Conservation (phyloP, 2,113 vertebrate species). For the Aspidoscelis tigris region DNA sequence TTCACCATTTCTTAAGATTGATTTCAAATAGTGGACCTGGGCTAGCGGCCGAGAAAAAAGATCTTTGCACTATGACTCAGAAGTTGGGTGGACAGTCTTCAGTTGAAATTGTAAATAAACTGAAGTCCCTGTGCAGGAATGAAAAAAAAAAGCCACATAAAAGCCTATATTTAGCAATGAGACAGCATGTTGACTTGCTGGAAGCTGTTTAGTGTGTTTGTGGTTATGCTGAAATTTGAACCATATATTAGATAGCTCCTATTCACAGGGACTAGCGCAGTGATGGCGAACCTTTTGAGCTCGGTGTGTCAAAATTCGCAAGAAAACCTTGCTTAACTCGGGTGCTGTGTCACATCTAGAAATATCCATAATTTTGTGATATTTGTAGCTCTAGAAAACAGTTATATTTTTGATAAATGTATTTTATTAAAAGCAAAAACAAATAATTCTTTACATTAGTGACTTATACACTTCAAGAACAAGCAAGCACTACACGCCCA, state of each 20-base stretch:
- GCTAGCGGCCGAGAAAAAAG: not conserved
- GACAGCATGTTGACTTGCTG: not conserved
- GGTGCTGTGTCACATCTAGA: too few species aligned
- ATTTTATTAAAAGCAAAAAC: too few species aligned
- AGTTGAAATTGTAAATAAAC: slow-evolving; percentile 3
- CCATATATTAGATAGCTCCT: not conserved
- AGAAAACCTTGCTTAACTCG: too few species aligned
- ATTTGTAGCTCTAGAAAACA: too few species aligned
- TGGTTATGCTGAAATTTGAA: not conserved
- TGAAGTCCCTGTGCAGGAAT: not conserved
- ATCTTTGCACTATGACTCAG: not conserved
- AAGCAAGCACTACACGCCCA: too few species aligned
- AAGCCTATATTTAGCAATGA: not conserved
- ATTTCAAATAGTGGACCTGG: slow-evolving; percentile 2
- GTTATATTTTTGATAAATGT: too few species aligned
- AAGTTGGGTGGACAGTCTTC: not conserved
- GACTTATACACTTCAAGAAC: too few species aligned
- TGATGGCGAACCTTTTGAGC: too few species aligned
- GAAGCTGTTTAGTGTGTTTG: not conserved
- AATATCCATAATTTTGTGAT: too few species aligned
- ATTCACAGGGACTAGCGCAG: not conserved
- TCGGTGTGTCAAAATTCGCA: too few species aligned
- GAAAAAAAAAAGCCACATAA: not conserved
- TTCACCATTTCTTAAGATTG: not conserved
- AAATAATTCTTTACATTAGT: too few species aligned